Evolutionary conservation across 1,140 invertebrate species (phyloP), one percentile per base, ranked within the genome.

Genomic region (Zaprionus kolodkinae): DNA sequence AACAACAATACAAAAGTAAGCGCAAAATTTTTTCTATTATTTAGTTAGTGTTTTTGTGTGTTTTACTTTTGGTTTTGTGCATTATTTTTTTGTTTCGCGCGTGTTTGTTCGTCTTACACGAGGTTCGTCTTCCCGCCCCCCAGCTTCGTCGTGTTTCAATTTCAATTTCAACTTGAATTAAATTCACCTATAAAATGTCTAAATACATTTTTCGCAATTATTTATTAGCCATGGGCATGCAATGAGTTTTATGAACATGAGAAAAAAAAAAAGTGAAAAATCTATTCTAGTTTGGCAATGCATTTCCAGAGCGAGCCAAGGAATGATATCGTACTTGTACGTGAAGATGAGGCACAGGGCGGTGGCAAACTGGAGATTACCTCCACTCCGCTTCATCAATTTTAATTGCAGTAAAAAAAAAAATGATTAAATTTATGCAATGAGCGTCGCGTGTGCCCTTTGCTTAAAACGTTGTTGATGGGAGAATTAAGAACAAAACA

Each of bases 201-300:
- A 77, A 87, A 84, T 70, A 68, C 65, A 78, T 83, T 78, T 87
- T 83, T 80, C 57, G 45, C 70, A 83, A 83, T 72, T 83, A 83
- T 87, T 86, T 77, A 87, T 84, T 88, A 84, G 52, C 70, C 75
- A 84, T 80, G 68, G 61, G 78, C 84, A 88, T 87, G 84, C 83
- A 54, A 85, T 86, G 75, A 67, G 12, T 17, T 43, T 69, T 78
- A 70, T 61, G 61, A 12, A 36, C 74, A 68, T 87, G 84, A 43
- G 80, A 87, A 69, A 60, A 66, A 69, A 60, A 66, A 30, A 9
- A 12, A 7, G 38, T 69, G 38, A 52, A 45, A 72, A 63, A 43
- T 61, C 43, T 72, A 76, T 76, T 69, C 69, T 61, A 71, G 72
- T 61, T 72, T 60, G n/a, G 27, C 13, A 64, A 75, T 52, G 60